These are phyloP conservation scores for Acleris emargana DNA, from an alignment of 2,888 invertebrate species.

Conservation along the genomic window DNA sequence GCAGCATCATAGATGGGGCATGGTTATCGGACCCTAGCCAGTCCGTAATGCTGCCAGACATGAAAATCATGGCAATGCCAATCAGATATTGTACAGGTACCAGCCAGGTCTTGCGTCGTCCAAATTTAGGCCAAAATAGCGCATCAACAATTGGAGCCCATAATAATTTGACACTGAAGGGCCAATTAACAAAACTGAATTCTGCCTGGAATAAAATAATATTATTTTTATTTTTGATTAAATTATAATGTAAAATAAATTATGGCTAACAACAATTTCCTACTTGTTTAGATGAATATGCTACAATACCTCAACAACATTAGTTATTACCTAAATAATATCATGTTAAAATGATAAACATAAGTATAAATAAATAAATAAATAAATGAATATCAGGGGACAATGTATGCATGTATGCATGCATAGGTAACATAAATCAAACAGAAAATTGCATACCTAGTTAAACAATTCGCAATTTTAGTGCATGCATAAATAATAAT, in stretches of 20 bases:
- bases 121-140: constrained; percentile 91
- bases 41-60: constrained; percentile 89
- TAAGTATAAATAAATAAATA: no score
- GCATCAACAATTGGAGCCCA: constrained; percentile 99
- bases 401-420: no score
- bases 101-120: constrained; percentile 97
- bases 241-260: not conserved
- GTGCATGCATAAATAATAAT: no score
- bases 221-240: constrained; percentile 7
- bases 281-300: not conserved
- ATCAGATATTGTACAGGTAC: constrained; percentile 97
- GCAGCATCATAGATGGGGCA: constrained; percentile 88
- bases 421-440: no score
- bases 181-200: constrained; percentile 97
- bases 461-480: no score
- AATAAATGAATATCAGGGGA: no score
- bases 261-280: not conserved
- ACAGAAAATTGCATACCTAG: no score
- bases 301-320: no score
- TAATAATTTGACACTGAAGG: constrained; percentile 94
- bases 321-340: no score
- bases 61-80: constrained; percentile 93
- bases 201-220: constrained; percentile 86
- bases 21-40: constrained; percentile 88
- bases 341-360: no score